Evolutionary conservation across 1,140 invertebrate species (phyloP).

Genomic region (Diachasmimorpha longicaudata): DNA sequence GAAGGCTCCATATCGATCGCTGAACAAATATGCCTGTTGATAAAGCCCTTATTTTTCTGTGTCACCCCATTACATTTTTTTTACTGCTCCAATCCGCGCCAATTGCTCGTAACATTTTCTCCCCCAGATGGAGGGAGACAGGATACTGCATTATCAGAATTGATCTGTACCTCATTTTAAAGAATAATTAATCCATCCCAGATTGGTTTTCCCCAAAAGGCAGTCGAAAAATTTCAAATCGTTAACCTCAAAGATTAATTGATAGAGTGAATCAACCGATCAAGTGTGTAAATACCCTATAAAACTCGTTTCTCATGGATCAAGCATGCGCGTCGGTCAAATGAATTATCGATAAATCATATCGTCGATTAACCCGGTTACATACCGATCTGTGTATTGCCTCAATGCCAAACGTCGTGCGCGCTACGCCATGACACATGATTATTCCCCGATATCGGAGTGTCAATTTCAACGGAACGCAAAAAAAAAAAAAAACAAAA

Average conservation of each 20-base stretch:
- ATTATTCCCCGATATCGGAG: neutral
- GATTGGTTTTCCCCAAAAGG: no score
- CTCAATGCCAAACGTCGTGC: conserved; percentile 4
- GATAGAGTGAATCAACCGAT: no score
- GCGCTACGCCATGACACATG: neutral
- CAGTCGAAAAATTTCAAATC: no score
- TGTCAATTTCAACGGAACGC: neutral
- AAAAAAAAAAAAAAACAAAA: neutral
- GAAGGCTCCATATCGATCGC: neutral
- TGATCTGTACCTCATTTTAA: no score
- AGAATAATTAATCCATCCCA: no score
- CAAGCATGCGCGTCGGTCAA: no score
- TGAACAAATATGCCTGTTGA: neutral
- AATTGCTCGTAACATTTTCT: no score
- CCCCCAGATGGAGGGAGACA: no score
- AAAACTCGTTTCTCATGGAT: no score
- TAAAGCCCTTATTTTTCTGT: neutral
- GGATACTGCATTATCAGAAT: no score
- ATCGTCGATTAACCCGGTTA: conserved; percentile 32
- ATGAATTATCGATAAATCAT: neutral
- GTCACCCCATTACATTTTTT: neutral
- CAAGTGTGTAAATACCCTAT: no score
- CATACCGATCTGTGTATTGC: conserved; percentile 26
- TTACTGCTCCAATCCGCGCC: neutral
- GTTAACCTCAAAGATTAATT: no score